phyloP scores from a whole-genome alignment of 2,113 vertebrate species.

The Piaya cayana region DNA sequence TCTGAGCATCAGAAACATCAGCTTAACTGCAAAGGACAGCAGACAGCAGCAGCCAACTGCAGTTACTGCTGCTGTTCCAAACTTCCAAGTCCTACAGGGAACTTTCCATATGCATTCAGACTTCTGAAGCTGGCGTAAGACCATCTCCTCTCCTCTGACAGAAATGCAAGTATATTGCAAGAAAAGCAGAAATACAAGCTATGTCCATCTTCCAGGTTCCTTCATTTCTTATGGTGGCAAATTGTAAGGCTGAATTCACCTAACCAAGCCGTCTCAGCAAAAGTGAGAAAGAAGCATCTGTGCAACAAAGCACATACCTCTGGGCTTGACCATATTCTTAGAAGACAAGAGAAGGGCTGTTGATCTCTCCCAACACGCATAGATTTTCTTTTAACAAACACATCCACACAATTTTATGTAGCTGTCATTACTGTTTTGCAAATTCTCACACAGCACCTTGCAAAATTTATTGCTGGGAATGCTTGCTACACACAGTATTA shows the following conservation, averaged over 20 bases:
- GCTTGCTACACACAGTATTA: not conserved
- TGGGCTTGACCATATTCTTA: not conserved
- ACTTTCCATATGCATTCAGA: not conserved
- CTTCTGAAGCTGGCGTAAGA: not conserved
- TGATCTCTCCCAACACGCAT: fast-evolving
- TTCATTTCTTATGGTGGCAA: not conserved
- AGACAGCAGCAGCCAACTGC: not conserved
- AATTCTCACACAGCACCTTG: not conserved
- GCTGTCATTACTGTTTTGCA: not conserved
- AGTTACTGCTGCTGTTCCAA: not conserved
- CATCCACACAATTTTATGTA: not conserved
- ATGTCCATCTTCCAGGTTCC: not conserved
- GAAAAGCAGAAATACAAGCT: not conserved
- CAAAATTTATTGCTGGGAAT: not conserved
- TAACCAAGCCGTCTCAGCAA: not conserved
- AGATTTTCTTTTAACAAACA: not conserved
- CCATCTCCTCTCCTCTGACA: not conserved
- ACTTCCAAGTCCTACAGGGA: not conserved
- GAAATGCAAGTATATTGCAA: not conserved
- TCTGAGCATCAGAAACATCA: not conserved
- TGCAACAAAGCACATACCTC: not conserved
- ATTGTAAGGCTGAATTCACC: not conserved
- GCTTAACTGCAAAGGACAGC: not conserved
- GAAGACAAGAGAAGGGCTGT: not conserved
- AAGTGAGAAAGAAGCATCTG: not conserved